Base-by-base conservation (phyloP, 2,113 vertebrate species). In the Cettia cetti region DNA sequence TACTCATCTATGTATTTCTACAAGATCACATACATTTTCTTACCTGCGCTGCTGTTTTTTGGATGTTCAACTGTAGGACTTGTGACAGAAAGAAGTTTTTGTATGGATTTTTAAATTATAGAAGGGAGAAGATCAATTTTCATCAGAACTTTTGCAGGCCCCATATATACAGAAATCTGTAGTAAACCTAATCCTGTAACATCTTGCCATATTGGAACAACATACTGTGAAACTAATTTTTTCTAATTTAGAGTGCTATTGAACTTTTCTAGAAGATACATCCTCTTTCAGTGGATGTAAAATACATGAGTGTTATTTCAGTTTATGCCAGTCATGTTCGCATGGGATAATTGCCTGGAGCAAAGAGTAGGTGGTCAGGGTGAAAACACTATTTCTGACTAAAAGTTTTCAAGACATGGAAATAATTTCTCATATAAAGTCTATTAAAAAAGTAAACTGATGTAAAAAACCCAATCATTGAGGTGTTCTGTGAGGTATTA, bases 1-100 rank as follows among this genome's bases (percentile, higher is more conserved):
- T 94, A 95, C 50, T 87, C 66, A 91, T 66, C 33, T 50, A 49
- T n/a, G 40, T 39, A 71, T 94, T 90, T 86, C 77, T 23, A 52
- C 35, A 89, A 77, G 44, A 79, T 96, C 65, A 95, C 15, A 30
- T 50, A 21, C 35, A 31, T 35, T 94, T 82, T 88, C 50, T 49
- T 61, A 63, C 24, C 7, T 21, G 19, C 28, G 4, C 79, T 84
- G 37, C 27, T 82, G 2, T 5, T 82, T 69, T 82, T 54, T 12
- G 7, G 18, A 2, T 82, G 39, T 76, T 63, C 15, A 63, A 2
- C 40, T 40, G 28, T 11, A 71, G 52, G 57, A 20, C 7, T 81
- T 89, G 27, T 64, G 33, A 45, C 13, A 26, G 13, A 53, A 26
- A 5, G 15, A 53, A 31, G 2, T 6, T 72, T 85, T 40, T 40